Conservation (phyloP, 2,113 vertebrate species). For the Pygoscelis adeliae region DNA sequence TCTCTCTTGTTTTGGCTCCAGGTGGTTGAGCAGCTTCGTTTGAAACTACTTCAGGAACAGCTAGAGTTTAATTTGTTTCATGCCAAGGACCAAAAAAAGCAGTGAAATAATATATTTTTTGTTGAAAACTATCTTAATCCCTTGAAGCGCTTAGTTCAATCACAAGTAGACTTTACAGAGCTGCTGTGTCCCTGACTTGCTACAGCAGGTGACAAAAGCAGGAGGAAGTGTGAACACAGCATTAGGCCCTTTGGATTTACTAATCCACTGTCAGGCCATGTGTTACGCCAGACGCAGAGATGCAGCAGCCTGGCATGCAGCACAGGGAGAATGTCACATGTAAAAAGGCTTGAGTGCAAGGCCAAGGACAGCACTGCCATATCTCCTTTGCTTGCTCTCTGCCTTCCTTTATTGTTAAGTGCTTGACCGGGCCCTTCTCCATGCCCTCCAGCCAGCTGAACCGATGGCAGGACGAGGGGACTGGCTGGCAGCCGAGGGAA, state of each 20-base stretch:
- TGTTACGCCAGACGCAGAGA: neutral
- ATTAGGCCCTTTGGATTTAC: neutral
- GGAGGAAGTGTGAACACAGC: neutral
- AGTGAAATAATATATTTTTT: neutral
- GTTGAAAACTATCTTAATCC: neutral
- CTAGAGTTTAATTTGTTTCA: constrained; percentile 7
- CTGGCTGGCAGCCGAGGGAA: neutral
- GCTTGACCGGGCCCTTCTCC: fast-evolving
- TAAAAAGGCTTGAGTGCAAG: neutral
- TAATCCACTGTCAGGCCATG: neutral
- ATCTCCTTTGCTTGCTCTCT: neutral
- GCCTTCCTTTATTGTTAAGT: fast-evolving
- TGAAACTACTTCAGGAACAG: constrained; percentile 54
- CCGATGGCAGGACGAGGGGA: fast-evolving
- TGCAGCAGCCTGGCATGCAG: neutral
- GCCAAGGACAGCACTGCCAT: neutral
- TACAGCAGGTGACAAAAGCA: neutral
- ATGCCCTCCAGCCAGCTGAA: too few relatives aligned
- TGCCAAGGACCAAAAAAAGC: neutral
- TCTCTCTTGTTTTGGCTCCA: constrained; percentile 46
- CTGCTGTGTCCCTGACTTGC: neutral
- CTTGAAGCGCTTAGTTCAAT: neutral
- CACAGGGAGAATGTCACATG: fast-evolving
- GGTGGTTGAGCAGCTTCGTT: constrained; percentile 58
- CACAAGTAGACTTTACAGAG: neutral